A percentile compares a stretch with the other conserved stretches of the same genome.
These are phyloP conservation scores for Pipistrellus pygmaeus DNA, from an alignment of 2,797 vertebrate species.

Conservation along the genomic window DNA sequence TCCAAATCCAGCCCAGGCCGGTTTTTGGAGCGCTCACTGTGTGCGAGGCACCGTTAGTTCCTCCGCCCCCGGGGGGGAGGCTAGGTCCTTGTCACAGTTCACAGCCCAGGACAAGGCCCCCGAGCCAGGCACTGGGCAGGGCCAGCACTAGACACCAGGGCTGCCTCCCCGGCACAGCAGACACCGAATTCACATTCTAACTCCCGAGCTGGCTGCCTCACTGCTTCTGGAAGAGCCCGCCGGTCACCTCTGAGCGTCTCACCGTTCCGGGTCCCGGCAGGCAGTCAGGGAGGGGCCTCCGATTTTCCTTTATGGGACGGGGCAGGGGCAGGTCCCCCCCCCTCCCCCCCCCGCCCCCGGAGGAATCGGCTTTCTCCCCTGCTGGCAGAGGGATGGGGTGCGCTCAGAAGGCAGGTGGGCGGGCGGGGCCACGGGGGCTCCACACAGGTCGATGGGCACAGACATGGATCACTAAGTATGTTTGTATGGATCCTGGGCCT, in stretches of 20 bases:
- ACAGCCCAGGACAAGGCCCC: neutral
- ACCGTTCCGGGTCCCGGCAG: neutral
- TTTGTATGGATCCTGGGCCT: neutral
- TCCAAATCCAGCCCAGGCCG: neutral
- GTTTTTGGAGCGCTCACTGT: neutral
- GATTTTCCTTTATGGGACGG: neutral
- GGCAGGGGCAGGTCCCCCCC: neutral
- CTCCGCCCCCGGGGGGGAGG: neutral
- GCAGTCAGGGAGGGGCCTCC: neutral
- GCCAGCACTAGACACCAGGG: neutral
- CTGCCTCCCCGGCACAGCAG: fast-evolving
- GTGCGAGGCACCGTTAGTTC: neutral
- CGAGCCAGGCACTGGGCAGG: neutral
- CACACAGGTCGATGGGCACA: neutral
- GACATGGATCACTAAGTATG: neutral
- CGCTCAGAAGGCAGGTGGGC: neutral
- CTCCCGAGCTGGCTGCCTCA: neutral
- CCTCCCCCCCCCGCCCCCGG: neutral
- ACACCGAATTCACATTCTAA: no score
- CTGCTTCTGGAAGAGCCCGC: neutral
- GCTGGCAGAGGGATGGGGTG: neutral
- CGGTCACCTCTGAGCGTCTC: neutral
- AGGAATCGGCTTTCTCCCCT: neutral
- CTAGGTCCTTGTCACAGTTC: neutral
- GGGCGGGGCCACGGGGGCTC: fast-evolving